These are phyloP conservation scores for Pseudonaja textilis DNA, from an alignment of 2,113 vertebrate species.

Conservation along the genomic window DNA sequence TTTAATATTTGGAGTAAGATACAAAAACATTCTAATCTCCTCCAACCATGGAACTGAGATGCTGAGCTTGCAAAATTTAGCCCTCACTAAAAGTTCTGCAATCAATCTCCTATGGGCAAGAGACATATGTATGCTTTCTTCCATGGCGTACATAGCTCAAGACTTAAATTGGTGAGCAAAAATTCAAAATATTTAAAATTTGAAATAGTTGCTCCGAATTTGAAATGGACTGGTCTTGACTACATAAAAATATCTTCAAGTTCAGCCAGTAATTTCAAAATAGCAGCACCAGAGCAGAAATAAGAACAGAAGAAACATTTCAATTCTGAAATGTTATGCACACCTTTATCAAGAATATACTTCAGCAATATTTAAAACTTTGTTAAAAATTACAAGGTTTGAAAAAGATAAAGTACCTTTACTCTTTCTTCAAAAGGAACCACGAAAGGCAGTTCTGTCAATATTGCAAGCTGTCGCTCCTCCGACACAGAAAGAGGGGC, in stretches of 20 bases:
- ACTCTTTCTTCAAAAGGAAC: conserved; percentile 98
- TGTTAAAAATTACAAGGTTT: rapidly evolving
- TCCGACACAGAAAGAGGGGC: conserved; percentile 94
- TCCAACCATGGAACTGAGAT: not conserved
- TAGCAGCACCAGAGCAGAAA: not conserved
- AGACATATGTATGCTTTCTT: not conserved
- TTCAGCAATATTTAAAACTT: not conserved
- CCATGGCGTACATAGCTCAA: not conserved
- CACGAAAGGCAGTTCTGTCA: conserved; percentile 96
- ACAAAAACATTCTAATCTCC: not conserved
- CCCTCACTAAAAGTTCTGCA: not conserved
- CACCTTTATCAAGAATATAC: not conserved
- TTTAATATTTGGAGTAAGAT: not conserved
- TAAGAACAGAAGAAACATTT: not conserved
- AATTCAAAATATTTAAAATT: not conserved
- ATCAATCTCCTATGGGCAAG: not conserved
- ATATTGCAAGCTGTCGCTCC: conserved; percentile 92
- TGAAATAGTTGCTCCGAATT: not conserved
- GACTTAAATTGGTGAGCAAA: not conserved
- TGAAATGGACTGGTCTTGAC: not conserved
- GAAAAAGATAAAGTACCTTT: conserved; percentile 79
- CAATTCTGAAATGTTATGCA: not conserved
- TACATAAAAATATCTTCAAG: not conserved
- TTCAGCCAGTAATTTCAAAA: not conserved
- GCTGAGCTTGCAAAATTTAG: not conserved